A percentile compares a stretch with the other conserved stretches of the same genome.
These are phyloP conservation scores for Romanogobio albipinnatus DNA, from an alignment of 2,113 vertebrate genomes.

Conservation along the genomic window DNA sequence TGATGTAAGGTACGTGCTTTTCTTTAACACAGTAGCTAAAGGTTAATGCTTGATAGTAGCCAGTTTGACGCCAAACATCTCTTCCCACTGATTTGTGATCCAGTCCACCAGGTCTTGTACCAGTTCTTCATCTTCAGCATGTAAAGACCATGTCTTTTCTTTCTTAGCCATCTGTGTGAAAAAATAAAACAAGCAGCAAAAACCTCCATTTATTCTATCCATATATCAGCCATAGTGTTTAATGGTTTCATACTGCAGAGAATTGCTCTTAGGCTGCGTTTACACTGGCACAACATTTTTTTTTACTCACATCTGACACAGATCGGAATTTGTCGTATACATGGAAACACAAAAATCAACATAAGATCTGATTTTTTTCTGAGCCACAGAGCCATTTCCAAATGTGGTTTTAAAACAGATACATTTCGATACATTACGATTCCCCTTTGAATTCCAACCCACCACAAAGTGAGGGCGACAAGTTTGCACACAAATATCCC, in stretches of 20 bases:
- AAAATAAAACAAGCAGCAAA: not conserved
- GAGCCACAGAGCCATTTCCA: too few relatives aligned
- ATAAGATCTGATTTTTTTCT: too few relatives aligned
- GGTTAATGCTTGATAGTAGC: slow-evolving; percentile 67
- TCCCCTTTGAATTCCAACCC: too few relatives aligned
- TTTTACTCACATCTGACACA: too few relatives aligned
- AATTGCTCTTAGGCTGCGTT: not conserved
- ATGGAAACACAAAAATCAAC: too few relatives aligned
- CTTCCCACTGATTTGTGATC: slow-evolving; percentile 86
- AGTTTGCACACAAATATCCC: too few relatives aligned
- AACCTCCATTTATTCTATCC: slow-evolving; percentile 32
- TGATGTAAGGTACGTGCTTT: slow-evolving; percentile 25
- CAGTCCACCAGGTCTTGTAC: slow-evolving; percentile 80
- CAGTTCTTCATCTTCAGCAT: slow-evolving; percentile 75
- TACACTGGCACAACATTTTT: too few relatives aligned
- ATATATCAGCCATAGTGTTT: not conserved
- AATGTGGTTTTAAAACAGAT: too few relatives aligned
- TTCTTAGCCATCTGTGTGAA: slow-evolving; percentile 73
- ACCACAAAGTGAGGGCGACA: too few relatives aligned
- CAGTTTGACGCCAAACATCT: slow-evolving; percentile 85
- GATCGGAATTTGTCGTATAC: too few relatives aligned
- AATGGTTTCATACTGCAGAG: not conserved
- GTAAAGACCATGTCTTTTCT: slow-evolving; percentile 83
- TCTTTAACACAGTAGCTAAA: slow-evolving; percentile 34
- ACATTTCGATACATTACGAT: too few relatives aligned